A percentile compares a stretch with the other conserved stretches of the same genome.
These are phyloP conservation scores for Bimastos eiseni DNA, from an alignment of 2,888 invertebrate genomes.

Conservation along the genomic window DNA sequence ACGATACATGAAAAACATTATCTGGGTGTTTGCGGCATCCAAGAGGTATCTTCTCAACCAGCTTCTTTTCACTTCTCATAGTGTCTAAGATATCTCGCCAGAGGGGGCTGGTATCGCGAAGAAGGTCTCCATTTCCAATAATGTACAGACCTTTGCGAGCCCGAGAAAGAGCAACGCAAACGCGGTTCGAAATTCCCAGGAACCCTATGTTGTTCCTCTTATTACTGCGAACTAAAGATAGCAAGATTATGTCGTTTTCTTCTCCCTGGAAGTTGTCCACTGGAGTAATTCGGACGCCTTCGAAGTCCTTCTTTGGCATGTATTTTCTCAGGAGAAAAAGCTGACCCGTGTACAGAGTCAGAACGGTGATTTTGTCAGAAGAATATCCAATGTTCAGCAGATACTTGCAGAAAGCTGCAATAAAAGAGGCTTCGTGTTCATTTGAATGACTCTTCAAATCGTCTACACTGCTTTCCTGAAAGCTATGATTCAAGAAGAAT, in stretches of 20 bases:
- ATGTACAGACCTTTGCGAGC: slow-evolving; percentile 58
- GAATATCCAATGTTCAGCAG: slow-evolving; percentile 55
- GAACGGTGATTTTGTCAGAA: slow-evolving; percentile 53
- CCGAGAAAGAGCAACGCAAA: slow-evolving; percentile 61
- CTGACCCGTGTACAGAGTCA: slow-evolving; percentile 58
- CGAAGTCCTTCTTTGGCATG: slow-evolving; percentile 50
- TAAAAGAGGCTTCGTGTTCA: slow-evolving; percentile 54
- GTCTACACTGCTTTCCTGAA: slow-evolving; percentile 47
- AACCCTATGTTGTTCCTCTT: slow-evolving; percentile 54
- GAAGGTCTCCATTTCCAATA: slow-evolving; percentile 54
- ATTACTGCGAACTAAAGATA: slow-evolving; percentile 61
- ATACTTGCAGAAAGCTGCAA: slow-evolving; percentile 51
- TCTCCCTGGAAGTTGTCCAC: slow-evolving; percentile 60
- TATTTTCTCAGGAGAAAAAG: slow-evolving; percentile 47
- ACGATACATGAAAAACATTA: neutral
- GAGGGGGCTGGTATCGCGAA: slow-evolving; percentile 36
- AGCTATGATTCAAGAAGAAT: slow-evolving; percentile 54
- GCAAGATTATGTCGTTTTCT: slow-evolving; percentile 60
- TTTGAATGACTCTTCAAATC: slow-evolving; percentile 54
- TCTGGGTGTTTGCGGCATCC: slow-evolving; percentile 51
- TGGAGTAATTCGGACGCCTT: slow-evolving; percentile 48
- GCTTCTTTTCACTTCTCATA: neutral
- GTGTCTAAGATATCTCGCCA: slow-evolving; percentile 33
- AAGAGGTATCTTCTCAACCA: slow-evolving; percentile 36
- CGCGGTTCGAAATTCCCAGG: slow-evolving; percentile 53